Conservation (phyloP, 1,140 invertebrate species). For the Drepana arcuata region DNA sequence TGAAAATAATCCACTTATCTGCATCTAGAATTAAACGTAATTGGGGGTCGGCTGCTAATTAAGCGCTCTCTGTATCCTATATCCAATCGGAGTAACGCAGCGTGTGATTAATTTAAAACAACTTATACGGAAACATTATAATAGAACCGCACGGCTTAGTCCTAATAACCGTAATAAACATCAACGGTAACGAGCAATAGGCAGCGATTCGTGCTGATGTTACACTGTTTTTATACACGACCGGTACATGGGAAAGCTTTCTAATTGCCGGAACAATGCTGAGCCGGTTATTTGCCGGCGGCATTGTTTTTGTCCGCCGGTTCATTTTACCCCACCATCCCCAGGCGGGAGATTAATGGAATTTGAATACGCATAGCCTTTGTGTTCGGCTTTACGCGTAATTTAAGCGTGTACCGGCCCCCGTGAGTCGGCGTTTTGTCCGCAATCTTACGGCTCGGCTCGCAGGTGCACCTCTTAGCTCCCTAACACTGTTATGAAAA, state of each 20-base stretch:
- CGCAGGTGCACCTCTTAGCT: slow-evolving; percentile 42
- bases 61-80: too few species aligned
- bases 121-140: slow-evolving; percentile 48
- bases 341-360: slow-evolving; percentile 65
- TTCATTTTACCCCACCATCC: slow-evolving; percentile 66
- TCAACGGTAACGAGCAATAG: slow-evolving; percentile 69
- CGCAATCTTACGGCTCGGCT: slow-evolving; percentile 46
- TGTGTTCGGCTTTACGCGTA: slow-evolving; percentile 69
- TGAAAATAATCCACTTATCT: too few species aligned
- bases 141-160: slow-evolving; percentile 57
- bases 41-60: too few species aligned
- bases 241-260: slow-evolving; percentile 70
- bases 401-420: slow-evolving; percentile 61
- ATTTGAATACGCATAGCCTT: slow-evolving; percentile 71
- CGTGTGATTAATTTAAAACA: slow-evolving; percentile 33
- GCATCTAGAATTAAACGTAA: too few species aligned
- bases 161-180: slow-evolving; percentile 71
- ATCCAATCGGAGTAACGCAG: too few species aligned
- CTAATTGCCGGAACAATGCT: slow-evolving; percentile 71
- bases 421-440: slow-evolving; percentile 58
- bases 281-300: slow-evolving; percentile 69
- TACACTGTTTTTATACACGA: slow-evolving; percentile 70
- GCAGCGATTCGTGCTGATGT: slow-evolving; percentile 70
- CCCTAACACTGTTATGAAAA: slow-evolving; percentile 36
- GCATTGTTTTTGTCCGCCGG: slow-evolving; percentile 70